Evolutionary conservation across 2,888 invertebrate species (phyloP).

Genomic region (Hemistola chrysoprasaria): DNA sequence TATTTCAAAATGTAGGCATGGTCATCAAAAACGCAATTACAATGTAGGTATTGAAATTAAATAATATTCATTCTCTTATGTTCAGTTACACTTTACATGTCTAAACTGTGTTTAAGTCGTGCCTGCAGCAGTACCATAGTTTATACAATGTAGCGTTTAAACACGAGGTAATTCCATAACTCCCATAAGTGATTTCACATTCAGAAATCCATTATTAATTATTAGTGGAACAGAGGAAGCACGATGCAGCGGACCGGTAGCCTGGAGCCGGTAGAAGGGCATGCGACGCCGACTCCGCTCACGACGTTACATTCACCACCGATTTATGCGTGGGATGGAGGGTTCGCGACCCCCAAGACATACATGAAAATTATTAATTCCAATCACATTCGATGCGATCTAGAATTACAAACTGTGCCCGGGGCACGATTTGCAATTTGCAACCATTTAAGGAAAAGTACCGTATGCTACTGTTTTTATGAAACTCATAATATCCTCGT

Average conservation of each 20-base stretch:
- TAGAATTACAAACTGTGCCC: conserved; percentile 10
- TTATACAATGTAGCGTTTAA: conserved; percentile 21
- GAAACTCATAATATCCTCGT: not conserved
- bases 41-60: no score
- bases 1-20: no score
- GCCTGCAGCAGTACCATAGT: conserved; percentile 14
- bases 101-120: no score
- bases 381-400: conserved; percentile 39
- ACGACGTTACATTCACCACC: conserved; percentile 61
- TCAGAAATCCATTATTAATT: conserved; percentile 53
- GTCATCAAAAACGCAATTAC: no score
- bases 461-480: conserved; percentile 4
- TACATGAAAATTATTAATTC: conserved; percentile 59
- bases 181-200: conserved; percentile 27
- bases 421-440: conserved; percentile 6
- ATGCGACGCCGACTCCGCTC: conserved; percentile 41
- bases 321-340: conserved; percentile 72
- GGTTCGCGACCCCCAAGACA: conserved; percentile 59
- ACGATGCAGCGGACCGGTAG: conserved; percentile 47
- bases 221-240: conserved; percentile 34
- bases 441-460: conserved; percentile 5
- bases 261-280: conserved; percentile 27
- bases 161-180: conserved; percentile 26
- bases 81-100: no score
- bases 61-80: no score